These are phyloP conservation scores for Sparus aurata DNA, from an alignment of 2,797 vertebrate genomes.

Conservation along the genomic window DNA sequence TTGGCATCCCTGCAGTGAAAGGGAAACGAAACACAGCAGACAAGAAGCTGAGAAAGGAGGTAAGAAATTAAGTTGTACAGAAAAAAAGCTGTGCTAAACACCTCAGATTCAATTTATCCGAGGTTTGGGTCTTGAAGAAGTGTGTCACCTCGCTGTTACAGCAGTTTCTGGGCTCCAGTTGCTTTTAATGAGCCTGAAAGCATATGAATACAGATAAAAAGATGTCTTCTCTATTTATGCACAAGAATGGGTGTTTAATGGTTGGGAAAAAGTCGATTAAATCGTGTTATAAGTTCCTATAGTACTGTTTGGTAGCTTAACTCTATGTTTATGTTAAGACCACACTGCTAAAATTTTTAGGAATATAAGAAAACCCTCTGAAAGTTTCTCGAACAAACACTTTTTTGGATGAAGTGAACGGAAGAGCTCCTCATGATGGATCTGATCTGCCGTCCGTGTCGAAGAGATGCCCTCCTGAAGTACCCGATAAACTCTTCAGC, in stretches of 20 bases:
- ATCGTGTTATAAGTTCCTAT: background rate
- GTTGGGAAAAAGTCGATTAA: background rate
- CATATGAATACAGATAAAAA: background rate
- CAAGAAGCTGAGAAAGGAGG: background rate
- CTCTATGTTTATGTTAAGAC: background rate
- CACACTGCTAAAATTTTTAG: background rate
- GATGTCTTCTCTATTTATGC: background rate
- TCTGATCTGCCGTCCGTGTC: conserved; percentile 33
- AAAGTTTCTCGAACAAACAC: background rate
- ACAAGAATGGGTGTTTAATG: background rate
- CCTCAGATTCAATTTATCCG: background rate
- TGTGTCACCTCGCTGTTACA: background rate
- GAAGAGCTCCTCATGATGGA: background rate
- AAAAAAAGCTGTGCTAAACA: background rate
- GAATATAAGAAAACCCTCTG: background rate
- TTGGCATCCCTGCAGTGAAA: background rate
- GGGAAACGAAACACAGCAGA: background rate
- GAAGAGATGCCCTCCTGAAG: conserved; percentile 1
- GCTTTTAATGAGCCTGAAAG: background rate
- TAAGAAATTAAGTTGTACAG: background rate
- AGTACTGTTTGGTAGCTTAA: background rate
- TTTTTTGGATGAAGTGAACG: background rate
- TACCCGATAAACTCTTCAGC: conserved; percentile 52
- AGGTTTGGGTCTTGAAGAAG: background rate
- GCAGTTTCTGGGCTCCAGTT: background rate